A percentile compares a stretch with the other conserved stretches of the same genome.
Conservation (phyloP, 92 coral and sea anemone genomes). For the Porites cylindrica region DNA sequence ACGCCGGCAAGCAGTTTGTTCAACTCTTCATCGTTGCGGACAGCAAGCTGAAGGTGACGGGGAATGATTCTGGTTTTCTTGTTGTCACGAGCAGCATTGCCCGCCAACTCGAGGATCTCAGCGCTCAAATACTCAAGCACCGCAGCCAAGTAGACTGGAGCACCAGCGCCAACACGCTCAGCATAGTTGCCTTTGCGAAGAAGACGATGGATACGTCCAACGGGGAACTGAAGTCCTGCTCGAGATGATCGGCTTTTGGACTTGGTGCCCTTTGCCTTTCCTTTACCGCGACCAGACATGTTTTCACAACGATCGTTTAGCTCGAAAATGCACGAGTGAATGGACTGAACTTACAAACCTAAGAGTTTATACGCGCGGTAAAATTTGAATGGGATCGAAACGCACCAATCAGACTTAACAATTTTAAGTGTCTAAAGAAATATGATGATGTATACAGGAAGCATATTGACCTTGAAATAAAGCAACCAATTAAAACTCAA, state of each 20-base stretch:
- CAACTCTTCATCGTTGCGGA: conserved; percentile 61
- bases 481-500: too few species aligned
- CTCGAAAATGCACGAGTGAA: too few species aligned
- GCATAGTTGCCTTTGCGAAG: conserved; percentile 80
- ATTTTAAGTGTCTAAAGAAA: too few species aligned
- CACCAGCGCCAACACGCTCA: conserved; percentile 85
- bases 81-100: conserved; percentile 88
- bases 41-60: conserved; percentile 86
- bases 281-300: conserved; percentile 95
- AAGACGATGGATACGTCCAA: conserved; percentile 69
- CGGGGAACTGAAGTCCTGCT: conserved; percentile 89
- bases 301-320: background rate
- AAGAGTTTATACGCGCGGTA: too few species aligned
- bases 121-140: conserved; percentile 53
- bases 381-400: too few species aligned
- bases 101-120: conserved; percentile 70
- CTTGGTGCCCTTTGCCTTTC: conserved; percentile 81
- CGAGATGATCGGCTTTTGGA: conserved; percentile 85
- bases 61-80: conserved; percentile 85
- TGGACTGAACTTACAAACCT: too few species aligned
- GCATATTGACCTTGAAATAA: too few species aligned
- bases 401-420: too few species aligned
- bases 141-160: conserved; percentile 82
- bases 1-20: conserved; percentile 61
- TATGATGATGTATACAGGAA: too few species aligned